Conservation (phyloP, 1,140 invertebrate species). For the Bradysia coprophila region DNA sequence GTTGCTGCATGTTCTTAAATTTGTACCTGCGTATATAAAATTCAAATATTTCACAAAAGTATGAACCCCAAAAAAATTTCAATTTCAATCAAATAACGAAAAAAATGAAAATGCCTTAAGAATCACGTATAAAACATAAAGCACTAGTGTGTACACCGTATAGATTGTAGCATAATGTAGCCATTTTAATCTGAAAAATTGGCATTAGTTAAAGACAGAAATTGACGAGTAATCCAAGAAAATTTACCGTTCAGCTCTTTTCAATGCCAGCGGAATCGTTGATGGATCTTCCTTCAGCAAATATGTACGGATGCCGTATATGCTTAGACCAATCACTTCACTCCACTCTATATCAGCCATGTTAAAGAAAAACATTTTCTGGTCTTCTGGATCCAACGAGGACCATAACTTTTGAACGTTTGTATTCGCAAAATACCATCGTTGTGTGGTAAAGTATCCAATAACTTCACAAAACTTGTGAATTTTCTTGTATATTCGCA, state of each 20-base stretch:
- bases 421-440: constrained; percentile 50
- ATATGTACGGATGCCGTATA: constrained; percentile 44
- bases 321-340: constrained; percentile 36
- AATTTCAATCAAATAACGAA: too few relatives aligned
- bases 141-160: neutral
- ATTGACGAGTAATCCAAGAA: neutral
- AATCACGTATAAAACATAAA: constrained; percentile 1
- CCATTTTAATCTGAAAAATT: constrained; percentile 14
- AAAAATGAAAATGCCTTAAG: neutral
- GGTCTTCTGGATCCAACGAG: constrained; percentile 38
- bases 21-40: too few relatives aligned
- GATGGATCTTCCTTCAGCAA: constrained; percentile 49
- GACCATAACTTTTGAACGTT: constrained; percentile 41
- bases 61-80: too few relatives aligned
- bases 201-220: neutral
- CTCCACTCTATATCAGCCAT: constrained; percentile 46
- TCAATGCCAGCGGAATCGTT: constrained; percentile 39
- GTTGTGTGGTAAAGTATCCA: constrained; percentile 45
- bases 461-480: constrained; percentile 46
- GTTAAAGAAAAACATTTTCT: constrained; percentile 45
- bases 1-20: too few relatives aligned
- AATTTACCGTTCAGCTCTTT: constrained; percentile 31
- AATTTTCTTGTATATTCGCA: constrained; percentile 52
- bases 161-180: constrained; percentile 13
- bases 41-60: too few relatives aligned